Conservation (phyloP, 2,113 vertebrate genomes). For the Arothron firmamentum region DNA sequence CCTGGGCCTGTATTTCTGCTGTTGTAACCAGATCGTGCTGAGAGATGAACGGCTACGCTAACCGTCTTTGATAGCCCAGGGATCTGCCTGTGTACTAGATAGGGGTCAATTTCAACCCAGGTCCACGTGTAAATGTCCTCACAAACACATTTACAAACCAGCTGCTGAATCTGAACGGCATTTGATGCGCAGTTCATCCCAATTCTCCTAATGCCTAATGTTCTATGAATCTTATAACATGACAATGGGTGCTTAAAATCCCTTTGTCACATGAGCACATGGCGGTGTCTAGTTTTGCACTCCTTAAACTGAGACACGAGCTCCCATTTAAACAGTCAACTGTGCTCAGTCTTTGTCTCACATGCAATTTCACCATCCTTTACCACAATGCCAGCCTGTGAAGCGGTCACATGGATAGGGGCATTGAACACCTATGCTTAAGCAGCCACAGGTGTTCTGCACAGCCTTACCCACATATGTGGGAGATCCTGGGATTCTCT, state of each 20-base stretch:
- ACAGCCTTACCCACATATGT: slow-evolving; percentile 13
- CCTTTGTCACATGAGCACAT: slow-evolving; percentile 50
- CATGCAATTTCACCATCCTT: neutral
- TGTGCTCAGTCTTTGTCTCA: neutral
- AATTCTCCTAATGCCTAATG: slow-evolving; percentile 27
- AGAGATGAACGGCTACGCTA: slow-evolving; percentile 52
- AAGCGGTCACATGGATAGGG: slow-evolving; percentile 35
- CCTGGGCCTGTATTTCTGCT: slow-evolving; percentile 35
- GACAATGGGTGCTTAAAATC: slow-evolving; percentile 57
- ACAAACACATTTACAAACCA: slow-evolving; percentile 11
- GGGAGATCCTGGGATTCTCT: slow-evolving; percentile 24
- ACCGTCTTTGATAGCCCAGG: slow-evolving; percentile 57
- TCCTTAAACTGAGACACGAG: slow-evolving; percentile 39
- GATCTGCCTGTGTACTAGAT: slow-evolving; percentile 30
- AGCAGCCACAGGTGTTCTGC: slow-evolving; percentile 25
- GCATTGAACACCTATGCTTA: slow-evolving; percentile 36
- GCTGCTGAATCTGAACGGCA: neutral
- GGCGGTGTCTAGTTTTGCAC: slow-evolving; percentile 37
- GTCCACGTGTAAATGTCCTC: slow-evolving; percentile 10
- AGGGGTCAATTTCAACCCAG: slow-evolving; percentile 26
- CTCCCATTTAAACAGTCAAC: slow-evolving; percentile 25
- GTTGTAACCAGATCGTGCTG: slow-evolving; percentile 41
- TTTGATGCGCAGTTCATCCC: slow-evolving; percentile 31
- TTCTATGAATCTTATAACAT: slow-evolving; percentile 53
- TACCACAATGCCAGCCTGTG: neutral